Evolutionary conservation across 2,113 vertebrate genomes (phyloP).

Genomic region (Tapirus terrestris): DNA sequence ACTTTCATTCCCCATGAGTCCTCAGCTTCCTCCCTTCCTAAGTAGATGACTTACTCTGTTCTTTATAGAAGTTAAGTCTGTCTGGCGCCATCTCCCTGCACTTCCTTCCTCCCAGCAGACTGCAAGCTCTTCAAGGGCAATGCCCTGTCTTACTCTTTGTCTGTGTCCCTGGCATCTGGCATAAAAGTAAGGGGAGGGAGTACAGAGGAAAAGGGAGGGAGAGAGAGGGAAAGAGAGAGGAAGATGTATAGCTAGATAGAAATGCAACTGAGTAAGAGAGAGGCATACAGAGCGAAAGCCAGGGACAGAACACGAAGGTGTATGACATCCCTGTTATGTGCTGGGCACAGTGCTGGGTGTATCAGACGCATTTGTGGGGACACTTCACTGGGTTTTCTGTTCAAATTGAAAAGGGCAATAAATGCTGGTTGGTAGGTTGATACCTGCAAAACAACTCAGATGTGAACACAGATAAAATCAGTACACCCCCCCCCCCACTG

Average conservation of each 20-base stretch:
- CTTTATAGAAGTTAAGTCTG: background rate
- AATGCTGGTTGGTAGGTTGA: background rate
- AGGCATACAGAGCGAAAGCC: background rate
- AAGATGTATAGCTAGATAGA: fast-evolving
- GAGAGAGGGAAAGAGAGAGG: background rate
- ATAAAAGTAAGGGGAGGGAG: background rate
- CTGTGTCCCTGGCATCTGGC: background rate
- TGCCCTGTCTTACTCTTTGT: background rate
- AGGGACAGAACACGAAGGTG: background rate
- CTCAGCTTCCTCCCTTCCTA: background rate
- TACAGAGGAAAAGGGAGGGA: background rate
- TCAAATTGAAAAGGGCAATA: background rate
- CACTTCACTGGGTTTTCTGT: background rate
- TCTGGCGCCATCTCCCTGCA: background rate
- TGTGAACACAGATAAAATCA: background rate
- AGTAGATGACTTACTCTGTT: background rate
- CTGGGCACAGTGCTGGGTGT: background rate
- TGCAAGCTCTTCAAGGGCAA: conserved; percentile 21
- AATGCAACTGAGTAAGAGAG: background rate
- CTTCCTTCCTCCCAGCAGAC: background rate
- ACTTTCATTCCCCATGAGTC: background rate
- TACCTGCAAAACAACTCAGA: background rate
- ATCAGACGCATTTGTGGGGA: background rate
- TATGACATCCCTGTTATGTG: no score
- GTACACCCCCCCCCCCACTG: no score